Conservation (phyloP, 2,113 vertebrate genomes). For the Rhea pennata region DNA sequence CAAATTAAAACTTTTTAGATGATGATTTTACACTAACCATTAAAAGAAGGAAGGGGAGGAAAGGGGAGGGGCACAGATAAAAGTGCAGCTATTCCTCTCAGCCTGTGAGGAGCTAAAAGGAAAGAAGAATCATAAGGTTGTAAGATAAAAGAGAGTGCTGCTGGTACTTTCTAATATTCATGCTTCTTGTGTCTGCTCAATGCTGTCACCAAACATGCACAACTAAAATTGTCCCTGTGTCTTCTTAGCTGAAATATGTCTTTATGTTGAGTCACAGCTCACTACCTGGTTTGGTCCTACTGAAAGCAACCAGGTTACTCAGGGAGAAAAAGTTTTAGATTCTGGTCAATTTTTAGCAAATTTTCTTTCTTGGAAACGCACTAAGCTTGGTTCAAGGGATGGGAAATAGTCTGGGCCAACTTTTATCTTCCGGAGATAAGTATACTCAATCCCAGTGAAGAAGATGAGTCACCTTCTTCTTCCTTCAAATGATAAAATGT, state of each 20-base stretch:
- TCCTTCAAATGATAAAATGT: background rate
- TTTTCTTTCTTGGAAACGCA: slow-evolving; percentile 29
- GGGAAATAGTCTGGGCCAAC: background rate
- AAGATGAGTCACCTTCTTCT: background rate
- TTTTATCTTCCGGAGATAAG: background rate
- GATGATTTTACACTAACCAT: background rate
- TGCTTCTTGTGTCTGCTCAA: background rate
- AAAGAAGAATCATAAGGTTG: background rate
- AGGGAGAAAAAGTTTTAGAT: background rate
- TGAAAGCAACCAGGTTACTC: background rate
- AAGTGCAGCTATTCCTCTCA: background rate
- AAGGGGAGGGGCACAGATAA: background rate
- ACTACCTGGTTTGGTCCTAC: rapidly evolving
- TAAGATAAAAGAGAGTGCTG: background rate
- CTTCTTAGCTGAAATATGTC: background rate
- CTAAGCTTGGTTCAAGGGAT: background rate
- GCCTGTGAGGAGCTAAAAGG: background rate
- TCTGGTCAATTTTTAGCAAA: background rate
- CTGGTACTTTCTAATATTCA: background rate
- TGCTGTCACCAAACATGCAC: background rate
- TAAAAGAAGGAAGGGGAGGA: background rate
- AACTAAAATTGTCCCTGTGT: background rate
- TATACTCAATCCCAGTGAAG: background rate
- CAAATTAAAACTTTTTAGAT: background rate
- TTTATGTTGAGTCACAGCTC: background rate